Evolutionary conservation across 2,797 vertebrate species (phyloP).

Genomic region (Morelia viridis): DNA sequence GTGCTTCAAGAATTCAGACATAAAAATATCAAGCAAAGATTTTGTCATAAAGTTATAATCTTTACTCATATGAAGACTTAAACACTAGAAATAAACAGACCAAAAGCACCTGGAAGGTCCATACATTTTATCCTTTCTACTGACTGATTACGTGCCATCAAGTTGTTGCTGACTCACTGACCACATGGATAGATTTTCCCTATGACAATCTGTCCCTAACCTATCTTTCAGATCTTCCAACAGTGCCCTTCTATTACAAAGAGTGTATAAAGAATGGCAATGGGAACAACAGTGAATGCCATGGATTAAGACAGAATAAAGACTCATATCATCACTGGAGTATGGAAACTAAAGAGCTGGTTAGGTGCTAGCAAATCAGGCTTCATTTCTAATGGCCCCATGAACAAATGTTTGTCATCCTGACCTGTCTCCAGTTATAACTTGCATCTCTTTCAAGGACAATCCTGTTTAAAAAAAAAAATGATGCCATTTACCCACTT

Average conservation of each 20-base stretch:
- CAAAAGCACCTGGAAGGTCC: not conserved
- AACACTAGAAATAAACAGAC: not conserved
- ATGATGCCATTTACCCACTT: not conserved
- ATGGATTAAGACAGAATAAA: not conserved
- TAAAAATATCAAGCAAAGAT: not conserved
- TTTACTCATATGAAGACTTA: not conserved
- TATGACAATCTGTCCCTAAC: not conserved
- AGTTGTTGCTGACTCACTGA: not conserved
- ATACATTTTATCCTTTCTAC: not conserved
- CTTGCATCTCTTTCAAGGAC: not conserved
- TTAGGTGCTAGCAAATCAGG: not conserved
- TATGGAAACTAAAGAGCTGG: not conserved
- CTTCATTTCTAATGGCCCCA: not conserved
- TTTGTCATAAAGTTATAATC: not conserved
- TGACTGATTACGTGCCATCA: not conserved
- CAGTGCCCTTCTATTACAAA: not conserved
- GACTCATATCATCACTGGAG: not conserved
- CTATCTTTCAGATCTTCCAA: not conserved
- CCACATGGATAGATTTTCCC: not conserved
- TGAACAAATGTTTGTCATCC: not conserved
- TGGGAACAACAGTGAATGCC: not conserved
- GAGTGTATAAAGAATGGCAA: not conserved
- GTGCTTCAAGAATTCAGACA: not conserved
- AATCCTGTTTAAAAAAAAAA: not conserved
- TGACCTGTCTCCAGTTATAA: not conserved